Percentiles rank a stretch among this genome's conserved stretches.
phyloP scores from a whole-genome alignment of 1,140 invertebrate species.

The Drosophila setifemur region DNA sequence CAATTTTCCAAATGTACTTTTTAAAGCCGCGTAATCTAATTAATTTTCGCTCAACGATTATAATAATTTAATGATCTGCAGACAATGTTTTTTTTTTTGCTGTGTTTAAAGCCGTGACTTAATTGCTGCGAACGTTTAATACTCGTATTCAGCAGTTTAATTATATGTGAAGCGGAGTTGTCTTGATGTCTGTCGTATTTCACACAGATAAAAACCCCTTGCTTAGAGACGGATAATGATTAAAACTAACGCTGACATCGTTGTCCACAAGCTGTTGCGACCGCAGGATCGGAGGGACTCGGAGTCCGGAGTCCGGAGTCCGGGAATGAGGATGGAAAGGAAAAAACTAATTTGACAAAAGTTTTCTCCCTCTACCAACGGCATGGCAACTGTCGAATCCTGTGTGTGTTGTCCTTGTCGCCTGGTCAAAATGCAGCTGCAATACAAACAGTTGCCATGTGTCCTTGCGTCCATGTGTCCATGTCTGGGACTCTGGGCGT shows the following conservation, averaged over 20 bases:
- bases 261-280: constrained; percentile 64
- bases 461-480: not conserved
- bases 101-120: too few species aligned
- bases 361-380: constrained; percentile 42
- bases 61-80: too few species aligned
- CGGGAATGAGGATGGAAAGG: not conserved
- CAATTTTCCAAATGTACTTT: too few species aligned
- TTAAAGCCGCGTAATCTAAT: too few species aligned
- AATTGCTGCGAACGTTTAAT: too few species aligned
- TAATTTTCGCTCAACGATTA: too few species aligned
- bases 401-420: constrained; percentile 15
- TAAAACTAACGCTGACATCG: constrained; percentile 58
- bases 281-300: not conserved
- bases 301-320: not conserved
- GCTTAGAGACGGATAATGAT: constrained; percentile 47
- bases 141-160: not conserved
- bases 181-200: not conserved
- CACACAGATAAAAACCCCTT: not conserved
- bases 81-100: not conserved
- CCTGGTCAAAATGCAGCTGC: constrained; percentile 63
- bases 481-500: constrained; percentile 31
- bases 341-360: constrained; percentile 71
- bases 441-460: constrained; percentile 21
- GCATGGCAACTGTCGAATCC: constrained; percentile 55
- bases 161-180: constrained; percentile 6